These are phyloP conservation scores for Seriola quinqueradiata DNA, from an alignment of 2,113 vertebrate genomes.

Conservation along the genomic window DNA sequence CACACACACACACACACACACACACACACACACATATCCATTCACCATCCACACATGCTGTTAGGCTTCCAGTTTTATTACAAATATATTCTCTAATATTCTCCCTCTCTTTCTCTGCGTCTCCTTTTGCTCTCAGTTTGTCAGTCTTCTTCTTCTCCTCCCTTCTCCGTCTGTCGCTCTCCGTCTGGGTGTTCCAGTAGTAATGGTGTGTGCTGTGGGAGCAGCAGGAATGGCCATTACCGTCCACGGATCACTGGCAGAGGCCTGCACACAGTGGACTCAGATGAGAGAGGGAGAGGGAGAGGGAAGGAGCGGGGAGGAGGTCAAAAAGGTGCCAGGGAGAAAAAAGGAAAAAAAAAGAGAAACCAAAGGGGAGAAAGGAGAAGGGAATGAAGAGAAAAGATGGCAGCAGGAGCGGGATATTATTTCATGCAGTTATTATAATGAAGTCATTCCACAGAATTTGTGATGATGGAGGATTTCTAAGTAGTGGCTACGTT, in stretches of 20 bases:
- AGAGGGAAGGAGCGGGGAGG: slow-evolving; percentile 36
- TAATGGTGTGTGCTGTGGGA: slow-evolving; percentile 79
- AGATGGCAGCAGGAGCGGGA: slow-evolving; percentile 46
- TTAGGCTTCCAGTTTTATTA: slow-evolving; percentile 24
- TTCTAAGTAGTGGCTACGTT: slow-evolving; percentile 61
- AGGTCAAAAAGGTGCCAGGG: slow-evolving; percentile 59
- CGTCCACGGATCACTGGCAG: slow-evolving; percentile 88
- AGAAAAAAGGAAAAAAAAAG: neutral
- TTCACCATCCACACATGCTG: slow-evolving; percentile 22
- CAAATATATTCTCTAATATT: slow-evolving; percentile 17
- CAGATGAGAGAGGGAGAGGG: slow-evolving; percentile 75
- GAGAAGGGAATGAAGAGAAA: slow-evolving; percentile 38
- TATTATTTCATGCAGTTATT: slow-evolving; percentile 63
- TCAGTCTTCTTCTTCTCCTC: slow-evolving; percentile 42
- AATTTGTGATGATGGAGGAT: slow-evolving; percentile 48
- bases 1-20: slow-evolving; percentile 16
- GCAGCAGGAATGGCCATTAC: slow-evolving; percentile 93
- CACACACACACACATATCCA: slow-evolving; percentile 23
- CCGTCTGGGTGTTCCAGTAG: slow-evolving; percentile 75
- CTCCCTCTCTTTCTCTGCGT: neutral
- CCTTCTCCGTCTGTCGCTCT: slow-evolving; percentile 22
- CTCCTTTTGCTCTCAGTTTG: slow-evolving; percentile 8
- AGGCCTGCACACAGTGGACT: slow-evolving; percentile 88
- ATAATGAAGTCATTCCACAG: slow-evolving; percentile 57
- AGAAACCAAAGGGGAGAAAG: neutral